phyloP scores from a whole-genome alignment of 2,113 vertebrate species.

The Plectropomus leopardus region DNA sequence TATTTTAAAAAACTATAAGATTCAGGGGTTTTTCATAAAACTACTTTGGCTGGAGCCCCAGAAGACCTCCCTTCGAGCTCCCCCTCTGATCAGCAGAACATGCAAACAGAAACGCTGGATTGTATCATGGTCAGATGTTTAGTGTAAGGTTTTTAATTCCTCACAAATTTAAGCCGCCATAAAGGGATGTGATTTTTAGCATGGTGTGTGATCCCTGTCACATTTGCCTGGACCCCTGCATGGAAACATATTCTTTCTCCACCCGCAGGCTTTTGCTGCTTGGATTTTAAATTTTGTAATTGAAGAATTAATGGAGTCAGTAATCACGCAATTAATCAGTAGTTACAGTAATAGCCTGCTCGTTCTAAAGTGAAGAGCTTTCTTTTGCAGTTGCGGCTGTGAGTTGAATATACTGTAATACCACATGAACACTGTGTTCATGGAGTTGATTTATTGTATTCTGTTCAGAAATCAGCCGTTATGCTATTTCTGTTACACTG shows the following conservation, averaged over 20 bases:
- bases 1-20: no score
- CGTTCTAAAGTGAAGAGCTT: slow-evolving; percentile 54
- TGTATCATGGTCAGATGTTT: slow-evolving; percentile 20
- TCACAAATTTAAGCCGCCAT: slow-evolving; percentile 48
- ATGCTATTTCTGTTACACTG: neutral
- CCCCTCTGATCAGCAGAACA: no score
- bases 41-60: no score
- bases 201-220: slow-evolving; percentile 66
- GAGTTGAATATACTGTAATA: slow-evolving; percentile 36
- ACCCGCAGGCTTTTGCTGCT: slow-evolving; percentile 58
- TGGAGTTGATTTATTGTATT: neutral
- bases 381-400: slow-evolving; percentile 49
- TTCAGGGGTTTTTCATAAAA: no score
- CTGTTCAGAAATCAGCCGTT: slow-evolving; percentile 9
- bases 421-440: slow-evolving; percentile 10
- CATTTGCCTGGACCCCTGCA: slow-evolving; percentile 43
- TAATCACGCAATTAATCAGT: slow-evolving; percentile 82
- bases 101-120: no score
- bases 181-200: slow-evolving; percentile 51
- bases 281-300: slow-evolving; percentile 74
- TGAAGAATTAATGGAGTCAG: slow-evolving; percentile 78
- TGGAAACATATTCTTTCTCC: slow-evolving; percentile 50
- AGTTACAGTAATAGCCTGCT: slow-evolving; percentile 74
- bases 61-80: no score
- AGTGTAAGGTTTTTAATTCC: slow-evolving; percentile 47